Base-by-base conservation (phyloP, 2,888 invertebrate species). In the Leptinotarsa rubiginosa region DNA sequence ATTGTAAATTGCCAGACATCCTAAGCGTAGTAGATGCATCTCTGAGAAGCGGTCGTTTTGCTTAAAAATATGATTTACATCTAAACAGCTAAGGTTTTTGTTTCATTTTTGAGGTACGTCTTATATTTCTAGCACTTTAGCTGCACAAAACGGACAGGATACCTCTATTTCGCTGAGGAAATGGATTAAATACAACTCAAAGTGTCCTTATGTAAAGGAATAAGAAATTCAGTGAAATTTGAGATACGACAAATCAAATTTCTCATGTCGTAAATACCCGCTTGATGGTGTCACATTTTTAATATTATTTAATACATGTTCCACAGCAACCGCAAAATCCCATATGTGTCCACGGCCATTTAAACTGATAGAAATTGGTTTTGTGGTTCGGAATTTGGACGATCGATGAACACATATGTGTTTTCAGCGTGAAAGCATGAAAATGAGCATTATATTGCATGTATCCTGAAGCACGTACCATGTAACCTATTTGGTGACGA, bases 301-400 rank as follows among this genome's bases (percentile, higher is more conserved):
- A n/a, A 62, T 62, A 62, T n/a, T 62, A 62, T 62, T 62, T 62
- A 62, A 62, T 41, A 41, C 62, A 62, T 16, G 31, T 31, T 62
- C 1, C 31, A 41, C n/a, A 62, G 62, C 10, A 2, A 62, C 62
- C 62, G 62, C 62, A 62, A 62, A 41, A 62, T 62, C 41, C 62
- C 62, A 62, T 62, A 62, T 62, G 62, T 62, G 62, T 62, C 62
- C 62, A 41, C 62, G 31, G 62, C 41, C 62, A 62, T 62, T 62
- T 41, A 12, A 62, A 62, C 62, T 62, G 62, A 62, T 62, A 62
- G 62, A 62, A 62, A 62, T 62, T 62, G 62, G 62, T 62, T 62
- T 62, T 62, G 62, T n/a, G 62, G 62, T 62, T 62, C 62, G 62
- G 20, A 62, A 62, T 62, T 31, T 62, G 16, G 31, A 62, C 62